Evolutionary conservation across 1,140 invertebrate genomes (phyloP), one percentile per base, ranked within the genome.

Genomic region (Triops cancriformis): DNA sequence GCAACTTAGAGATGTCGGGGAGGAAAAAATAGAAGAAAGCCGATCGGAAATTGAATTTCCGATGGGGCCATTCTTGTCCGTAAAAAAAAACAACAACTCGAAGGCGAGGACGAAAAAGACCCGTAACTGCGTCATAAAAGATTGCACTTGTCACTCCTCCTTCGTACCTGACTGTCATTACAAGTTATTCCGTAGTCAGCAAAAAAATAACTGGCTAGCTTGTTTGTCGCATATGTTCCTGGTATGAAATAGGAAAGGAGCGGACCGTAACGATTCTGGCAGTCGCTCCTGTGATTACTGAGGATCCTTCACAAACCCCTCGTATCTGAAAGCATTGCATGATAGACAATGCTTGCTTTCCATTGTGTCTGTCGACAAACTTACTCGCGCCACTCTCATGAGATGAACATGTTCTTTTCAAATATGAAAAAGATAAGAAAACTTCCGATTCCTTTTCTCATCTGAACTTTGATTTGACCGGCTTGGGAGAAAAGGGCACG

Each of bases 1-100:
- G 31, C 31, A 7, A 37, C 31, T 2, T 37, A 37, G 31, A 37
- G 2, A 4, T 37, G 31, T 37, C 31, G 31, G 31, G 7, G 31
- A 37, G 7, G 7, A 64, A 64, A 64, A 64, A 64, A 64, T n/a
- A 5, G 23, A 64, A 64, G 18, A 23, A 64, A 64, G 51, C 51
- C 23, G 51, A 64, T 64, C 51, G 51, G 51, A 64, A 64, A 64
- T 64, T 64, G 51, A 64, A 64, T 64, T 64, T 64, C n/a, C 51
- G 7, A 64, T 64, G 51, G 51, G 51, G 5, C n/a, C 7, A 64
- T 64, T 64, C 51, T 64, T 64, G 51, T 64, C 51, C 14, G 5
- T 23, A 18, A 14, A 18, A 6, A 64, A 64, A n/a, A 64, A 64
- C 5, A 23, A 23, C 51, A 6, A 1, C 14, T 12, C 14, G 18